Percentiles rank a stretch among this genome's conserved stretches.
Conservation (phyloP, 2,113 vertebrate genomes). For the Arenaria interpres region DNA sequence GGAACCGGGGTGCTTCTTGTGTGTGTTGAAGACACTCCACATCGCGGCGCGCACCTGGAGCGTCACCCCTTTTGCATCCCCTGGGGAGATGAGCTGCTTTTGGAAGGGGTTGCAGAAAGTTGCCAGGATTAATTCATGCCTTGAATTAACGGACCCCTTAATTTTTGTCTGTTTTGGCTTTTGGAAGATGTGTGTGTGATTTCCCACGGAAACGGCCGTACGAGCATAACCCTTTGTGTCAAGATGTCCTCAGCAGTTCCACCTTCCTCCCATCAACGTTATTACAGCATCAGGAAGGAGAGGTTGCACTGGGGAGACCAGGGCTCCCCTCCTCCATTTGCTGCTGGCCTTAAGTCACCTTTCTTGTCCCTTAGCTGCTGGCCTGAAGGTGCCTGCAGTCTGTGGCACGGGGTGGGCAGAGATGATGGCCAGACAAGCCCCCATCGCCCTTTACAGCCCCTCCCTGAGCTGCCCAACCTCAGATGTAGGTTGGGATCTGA, state of each 20-base stretch:
- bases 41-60: background rate
- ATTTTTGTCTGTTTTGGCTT: background rate
- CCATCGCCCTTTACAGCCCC: background rate
- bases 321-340: background rate
- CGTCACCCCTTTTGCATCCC: background rate
- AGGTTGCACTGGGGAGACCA: background rate
- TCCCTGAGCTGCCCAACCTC: background rate
- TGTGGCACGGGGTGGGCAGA: background rate
- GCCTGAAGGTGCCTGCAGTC: background rate
- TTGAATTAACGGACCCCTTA: background rate
- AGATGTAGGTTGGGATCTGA: fast-evolving
- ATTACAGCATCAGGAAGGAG: background rate
- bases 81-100: background rate
- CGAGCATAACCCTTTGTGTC: fast-evolving
- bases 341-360: background rate
- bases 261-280: background rate
- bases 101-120: background rate
- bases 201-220: background rate
- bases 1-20: background rate
- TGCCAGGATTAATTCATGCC: background rate
- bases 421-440: background rate
- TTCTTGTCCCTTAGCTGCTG: background rate
- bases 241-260: background rate
- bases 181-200: background rate
- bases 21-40: background rate